phyloP scores from a whole-genome alignment of 2,113 vertebrate species.

The Corythornis madagascariensis region DNA sequence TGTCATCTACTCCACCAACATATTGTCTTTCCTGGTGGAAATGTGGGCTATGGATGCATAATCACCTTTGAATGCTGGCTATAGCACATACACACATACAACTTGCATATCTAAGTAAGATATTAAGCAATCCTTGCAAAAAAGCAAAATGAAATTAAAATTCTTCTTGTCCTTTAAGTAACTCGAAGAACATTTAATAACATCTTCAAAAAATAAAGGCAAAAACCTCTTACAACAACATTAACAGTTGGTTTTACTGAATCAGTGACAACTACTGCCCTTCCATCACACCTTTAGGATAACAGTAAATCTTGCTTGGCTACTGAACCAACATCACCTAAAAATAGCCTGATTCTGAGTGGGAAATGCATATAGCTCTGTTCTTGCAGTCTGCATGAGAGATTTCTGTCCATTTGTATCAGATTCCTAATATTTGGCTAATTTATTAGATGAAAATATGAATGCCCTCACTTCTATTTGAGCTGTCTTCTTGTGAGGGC shows the following conservation, averaged over 20 bases:
- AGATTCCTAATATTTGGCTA: background rate
- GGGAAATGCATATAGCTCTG: background rate
- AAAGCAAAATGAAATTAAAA: background rate
- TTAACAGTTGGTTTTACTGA: background rate
- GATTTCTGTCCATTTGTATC: background rate
- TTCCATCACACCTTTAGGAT: slow-evolving; percentile 32
- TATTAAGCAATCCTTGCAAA: background rate
- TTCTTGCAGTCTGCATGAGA: background rate
- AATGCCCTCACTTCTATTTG: background rate
- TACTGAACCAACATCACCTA: background rate
- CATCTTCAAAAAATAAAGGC: background rate
- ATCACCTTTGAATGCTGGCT: background rate
- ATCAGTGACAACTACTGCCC: background rate
- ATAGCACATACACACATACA: background rate
- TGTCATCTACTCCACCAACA: background rate
- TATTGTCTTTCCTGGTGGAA: background rate
- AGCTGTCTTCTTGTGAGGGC: background rate
- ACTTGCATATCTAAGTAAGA: background rate
- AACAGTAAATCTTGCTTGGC: background rate
- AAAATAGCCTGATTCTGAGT: slow-evolving; percentile 38
- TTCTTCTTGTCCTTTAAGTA: background rate
- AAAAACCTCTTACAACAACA: background rate
- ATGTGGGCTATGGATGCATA: background rate
- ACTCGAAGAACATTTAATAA: background rate
- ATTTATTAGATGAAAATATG: background rate